phyloP scores from a whole-genome alignment of 1,140 invertebrate species.

The Drosophila ironensis region DNA sequence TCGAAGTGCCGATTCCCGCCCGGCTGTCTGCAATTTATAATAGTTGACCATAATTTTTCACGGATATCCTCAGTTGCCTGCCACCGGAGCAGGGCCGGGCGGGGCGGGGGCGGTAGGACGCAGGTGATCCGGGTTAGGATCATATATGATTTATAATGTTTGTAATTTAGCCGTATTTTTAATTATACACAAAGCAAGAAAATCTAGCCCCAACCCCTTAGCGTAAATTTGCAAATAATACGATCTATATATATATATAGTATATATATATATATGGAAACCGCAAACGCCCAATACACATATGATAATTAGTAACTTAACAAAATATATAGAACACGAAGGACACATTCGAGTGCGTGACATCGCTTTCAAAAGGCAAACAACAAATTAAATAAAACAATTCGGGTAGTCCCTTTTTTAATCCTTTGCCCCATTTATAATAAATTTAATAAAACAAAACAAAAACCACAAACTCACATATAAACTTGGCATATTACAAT shows the following conservation, averaged over 20 bases:
- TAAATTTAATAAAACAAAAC: too few species aligned
- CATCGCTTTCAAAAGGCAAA: conserved; percentile 47
- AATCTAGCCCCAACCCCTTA: conserved; percentile 13
- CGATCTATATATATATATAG: conserved; percentile 31
- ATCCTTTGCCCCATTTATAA: not conserved
- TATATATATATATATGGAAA: conserved; percentile 6
- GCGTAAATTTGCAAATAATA: conserved; percentile 38
- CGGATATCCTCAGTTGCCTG: too few species aligned
- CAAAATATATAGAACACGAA: conserved; percentile 2
- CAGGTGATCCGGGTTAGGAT: not conserved
- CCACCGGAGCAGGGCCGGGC: too few species aligned
- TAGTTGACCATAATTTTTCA: too few species aligned
- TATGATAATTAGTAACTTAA: conserved; percentile 56
- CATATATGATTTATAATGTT: conserved; percentile 22
- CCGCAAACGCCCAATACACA: conserved; percentile 16
- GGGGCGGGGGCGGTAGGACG: not conserved
- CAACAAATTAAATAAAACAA: conserved; percentile 1
- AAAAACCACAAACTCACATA: conserved; percentile 27
- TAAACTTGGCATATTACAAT: conserved; percentile 71
- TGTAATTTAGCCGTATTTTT: conserved; percentile 65
- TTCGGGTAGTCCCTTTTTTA: conserved; percentile 1
- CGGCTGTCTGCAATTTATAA: not conserved
- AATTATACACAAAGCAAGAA: conserved; percentile 22
- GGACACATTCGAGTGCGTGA: conserved; percentile 3
- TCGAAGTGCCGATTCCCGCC: not conserved